A percentile compares a stretch with the other conserved stretches of the same genome.
phyloP scores from a whole-genome alignment of 2,797 vertebrate genomes.

The Hyperoplus lanceolatus region DNA sequence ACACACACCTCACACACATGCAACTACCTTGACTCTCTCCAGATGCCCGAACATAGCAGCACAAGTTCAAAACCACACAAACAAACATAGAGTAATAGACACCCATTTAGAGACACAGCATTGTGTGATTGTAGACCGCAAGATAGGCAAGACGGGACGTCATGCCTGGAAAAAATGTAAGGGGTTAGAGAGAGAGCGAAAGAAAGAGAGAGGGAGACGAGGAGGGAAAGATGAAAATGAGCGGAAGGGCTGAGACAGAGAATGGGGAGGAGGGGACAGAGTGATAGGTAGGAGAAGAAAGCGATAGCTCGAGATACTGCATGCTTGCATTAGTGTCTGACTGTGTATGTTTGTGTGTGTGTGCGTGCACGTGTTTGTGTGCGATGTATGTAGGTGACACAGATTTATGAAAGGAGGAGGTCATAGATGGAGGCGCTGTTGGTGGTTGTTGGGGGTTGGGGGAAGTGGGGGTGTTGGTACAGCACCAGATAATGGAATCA shows the following conservation, averaged over 20 bases:
- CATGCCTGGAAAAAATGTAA: slow-evolving; percentile 71
- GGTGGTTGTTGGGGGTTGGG: slow-evolving; percentile 71
- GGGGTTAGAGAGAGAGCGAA: slow-evolving; percentile 57
- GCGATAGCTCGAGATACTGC: slow-evolving; percentile 76
- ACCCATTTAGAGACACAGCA: slow-evolving; percentile 43
- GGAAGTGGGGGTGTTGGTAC: slow-evolving; percentile 74
- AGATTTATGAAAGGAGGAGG: slow-evolving; percentile 79
- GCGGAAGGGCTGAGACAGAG: slow-evolving; percentile 75
- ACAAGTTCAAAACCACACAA: slow-evolving; percentile 60
- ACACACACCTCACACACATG: slow-evolving; percentile 45
- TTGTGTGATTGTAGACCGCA: slow-evolving; percentile 67
- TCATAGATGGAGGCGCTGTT: slow-evolving; percentile 73
- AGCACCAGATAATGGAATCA: slow-evolving; percentile 82
- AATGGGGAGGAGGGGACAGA: slow-evolving; percentile 75
- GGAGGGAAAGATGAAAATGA: slow-evolving; percentile 67
- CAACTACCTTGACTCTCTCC: slow-evolving; percentile 62
- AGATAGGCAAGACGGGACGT: slow-evolving; percentile 76
- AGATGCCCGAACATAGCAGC: slow-evolving; percentile 58
- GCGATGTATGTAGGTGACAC: slow-evolving; percentile 82
- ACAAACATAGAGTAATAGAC: slow-evolving; percentile 56
- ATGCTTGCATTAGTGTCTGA: slow-evolving; percentile 78
- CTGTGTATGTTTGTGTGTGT: slow-evolving; percentile 41
- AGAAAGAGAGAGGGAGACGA: slow-evolving; percentile 41
- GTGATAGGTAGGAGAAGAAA: slow-evolving; percentile 72
- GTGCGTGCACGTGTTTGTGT: slow-evolving; percentile 44